Evolutionary conservation across 2,888 invertebrate genomes (phyloP), one percentile per base, ranked within the genome.

Genomic region (Periphyllus acericola): DNA sequence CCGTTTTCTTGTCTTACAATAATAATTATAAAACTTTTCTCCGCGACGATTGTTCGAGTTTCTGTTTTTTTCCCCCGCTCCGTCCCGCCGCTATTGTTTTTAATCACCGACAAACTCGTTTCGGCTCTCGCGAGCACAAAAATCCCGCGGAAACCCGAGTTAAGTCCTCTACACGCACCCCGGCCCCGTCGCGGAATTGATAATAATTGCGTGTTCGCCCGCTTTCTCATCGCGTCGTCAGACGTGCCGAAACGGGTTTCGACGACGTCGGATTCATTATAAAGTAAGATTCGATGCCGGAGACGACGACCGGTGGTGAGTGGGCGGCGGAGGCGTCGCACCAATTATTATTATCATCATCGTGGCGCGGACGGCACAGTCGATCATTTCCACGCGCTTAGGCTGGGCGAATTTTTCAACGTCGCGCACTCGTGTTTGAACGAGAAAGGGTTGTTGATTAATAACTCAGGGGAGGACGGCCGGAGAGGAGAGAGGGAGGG

Each of bases 371-470:
- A 19, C 3, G 68, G 46, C 25, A 34, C 52, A 78, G 46, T 79
- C 86, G 86, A 80, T 81, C 74, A 40, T 87, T 87, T 80, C 21
- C 29, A 11, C 52, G 36, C 46, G 72, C 72, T 71, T 71, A 71
- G 32, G 75, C 46, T 82, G 40, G 29, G 32, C 72, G 32, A 52
- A 80, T 80, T 80, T 87, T 87, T 87, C 72, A 74, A 80, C 86
- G 86, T n/a, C 85, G 78, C 19, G 29, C 19, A 76, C 78, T 52
- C 55, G 32, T 71, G 71, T 21, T n/a, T 32, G 25, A 52, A 80
- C 80, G 72, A 40, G 46, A 87, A 80, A 87, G 80, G 80, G 80
- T 87, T 87, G 80, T 87, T 74, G 86, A 87, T 87, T 87, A 87
- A 87, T 87, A 80, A 87, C 60, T 60, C n/a, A 36, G 72, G 66